Base-by-base conservation (phyloP, 2,888 invertebrate genomes). In the Idaea dimidiata region DNA sequence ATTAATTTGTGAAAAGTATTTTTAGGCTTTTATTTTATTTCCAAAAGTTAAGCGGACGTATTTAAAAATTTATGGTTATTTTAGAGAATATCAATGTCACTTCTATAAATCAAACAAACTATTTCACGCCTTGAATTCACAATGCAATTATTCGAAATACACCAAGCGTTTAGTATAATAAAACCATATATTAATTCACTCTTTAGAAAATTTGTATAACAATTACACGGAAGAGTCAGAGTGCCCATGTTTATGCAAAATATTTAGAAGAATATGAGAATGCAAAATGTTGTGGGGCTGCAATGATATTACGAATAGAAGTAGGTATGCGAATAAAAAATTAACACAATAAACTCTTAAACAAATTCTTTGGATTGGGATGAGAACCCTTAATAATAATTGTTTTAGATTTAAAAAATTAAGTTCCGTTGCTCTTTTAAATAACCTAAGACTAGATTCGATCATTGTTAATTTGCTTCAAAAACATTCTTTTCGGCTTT, bases 241-340 rank as follows among this genome's bases (percentile, higher is more conserved):
- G 66, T 67, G 84, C 91, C 91, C 91, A 83, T 89, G 87, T 89
- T 89, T 90, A 91, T 91, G 91, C 89, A 80, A 91, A 91, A 79
- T 76, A 77, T 78, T 77, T 72, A 66, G 72, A 76, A 78, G 82
- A 82, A 80, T 70, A 80, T 80, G 83, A 83, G 73, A 80, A 74
- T 1, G 10, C 78, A 77, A 82, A 81, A 80, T 77, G 67, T 61
- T 68, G 75, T 78, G 82, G 87, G 80, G 67, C 5, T 65, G 66
- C 43, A 43, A 6, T 43, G 60, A 57, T 32, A 62, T 58, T 43
- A 16, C 31, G 24, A 24, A 24, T 1, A 24, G 1, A 24, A 5
- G 24, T 24, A 24, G 24, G 24, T 24, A 24, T 24, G 24, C 24
- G 5, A 24, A 24, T 24, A 24, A 24, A 24, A 24, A 24, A 24